These are phyloP conservation scores for Entomobrya multifasciata DNA, from an alignment of 2,888 invertebrate genomes.

Conservation along the genomic window DNA sequence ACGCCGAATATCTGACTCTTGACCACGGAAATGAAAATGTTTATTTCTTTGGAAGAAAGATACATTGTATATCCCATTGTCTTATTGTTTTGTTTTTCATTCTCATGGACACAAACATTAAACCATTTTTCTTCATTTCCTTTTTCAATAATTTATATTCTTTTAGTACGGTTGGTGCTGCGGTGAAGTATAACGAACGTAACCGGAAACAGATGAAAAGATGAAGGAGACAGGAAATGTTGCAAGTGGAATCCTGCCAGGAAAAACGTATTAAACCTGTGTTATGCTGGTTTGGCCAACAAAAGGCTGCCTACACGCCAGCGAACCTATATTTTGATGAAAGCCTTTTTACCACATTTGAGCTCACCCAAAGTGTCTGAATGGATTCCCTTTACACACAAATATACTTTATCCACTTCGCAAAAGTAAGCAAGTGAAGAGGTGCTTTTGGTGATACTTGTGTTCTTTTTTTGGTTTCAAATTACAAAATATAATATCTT, in stretches of 20 bases:
- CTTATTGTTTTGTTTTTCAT: constrained; percentile 26
- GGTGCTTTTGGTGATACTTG: constrained; percentile 3
- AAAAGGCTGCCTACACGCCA: constrained; percentile 5
- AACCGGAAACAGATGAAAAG: constrained; percentile 45
- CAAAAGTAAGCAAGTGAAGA: not conserved
- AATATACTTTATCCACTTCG: not conserved
- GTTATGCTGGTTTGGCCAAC: constrained; percentile 37
- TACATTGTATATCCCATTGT: not conserved
- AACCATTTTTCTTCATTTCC: constrained; percentile 64
- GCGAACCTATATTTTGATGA: not conserved
- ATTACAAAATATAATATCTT: constrained; percentile 15
- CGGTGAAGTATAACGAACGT: not conserved
- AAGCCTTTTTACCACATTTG: not conserved
- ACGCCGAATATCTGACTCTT: too few relatives aligned
- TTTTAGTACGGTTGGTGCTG: not conserved
- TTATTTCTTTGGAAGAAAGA: constrained; percentile 12
- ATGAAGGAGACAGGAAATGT: constrained; percentile 57
- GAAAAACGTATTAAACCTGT: not conserved
- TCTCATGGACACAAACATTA: constrained; percentile 50
- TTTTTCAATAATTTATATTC: constrained; percentile 11
- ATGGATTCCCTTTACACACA: not conserved
- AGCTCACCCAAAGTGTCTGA: not conserved
- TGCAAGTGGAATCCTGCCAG: constrained; percentile 46
- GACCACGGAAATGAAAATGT: constrained; percentile 31
- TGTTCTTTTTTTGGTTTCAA: not conserved